Evolutionary conservation across 2,888 invertebrate genomes (phyloP), one percentile per base, ranked within the genome.

Genomic region (Perdita meconis): DNA sequence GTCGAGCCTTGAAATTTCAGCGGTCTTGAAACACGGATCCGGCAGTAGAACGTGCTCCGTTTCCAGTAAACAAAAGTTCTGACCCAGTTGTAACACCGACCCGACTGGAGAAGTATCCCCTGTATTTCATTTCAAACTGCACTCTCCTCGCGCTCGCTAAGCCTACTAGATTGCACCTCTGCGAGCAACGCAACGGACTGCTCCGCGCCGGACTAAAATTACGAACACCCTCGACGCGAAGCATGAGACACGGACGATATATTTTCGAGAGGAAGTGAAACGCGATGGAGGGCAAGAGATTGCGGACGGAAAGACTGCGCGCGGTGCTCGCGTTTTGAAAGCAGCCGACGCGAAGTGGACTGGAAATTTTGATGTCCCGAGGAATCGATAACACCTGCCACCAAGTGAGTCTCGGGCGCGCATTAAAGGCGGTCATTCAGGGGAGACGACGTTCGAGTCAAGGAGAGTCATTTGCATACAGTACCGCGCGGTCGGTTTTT

Each of bases 381-480:
- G 8, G 34, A 75, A 75, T 73, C 73, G 53, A 60, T 60, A 55
- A 59, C 10, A 13, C n/a, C 8, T n/a, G 1, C 6, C 34, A 0
- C 8, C 1, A 38, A n/a, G 16, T 19, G 13, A 24, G 3, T 36
- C 5, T 10, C 30, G 13, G 22, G 56, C 22, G 42, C 22, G 26
- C 59, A 22, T 24, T 47, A 47, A n/a, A 53, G 40, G n/a, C 42
- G 36, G 42, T 26, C 51, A 67, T 59, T 60, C 22, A 60, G 53
- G n/a, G 4, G 47, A 30, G 59, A 3, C 26, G 40, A 53, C 66
- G 42, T 40, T 16, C 26, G 34, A 10, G 38, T 26, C 50, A 69
- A 55, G 73, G 40, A 44, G 44, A 55, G 36, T 59, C 64, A 47
- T 64, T 72, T 65, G 57, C 64, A 59, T 59, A 64, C 44, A 53